phyloP scores from a whole-genome alignment of 2,888 invertebrate species.

The Sarcophaga subvicina region DNA sequence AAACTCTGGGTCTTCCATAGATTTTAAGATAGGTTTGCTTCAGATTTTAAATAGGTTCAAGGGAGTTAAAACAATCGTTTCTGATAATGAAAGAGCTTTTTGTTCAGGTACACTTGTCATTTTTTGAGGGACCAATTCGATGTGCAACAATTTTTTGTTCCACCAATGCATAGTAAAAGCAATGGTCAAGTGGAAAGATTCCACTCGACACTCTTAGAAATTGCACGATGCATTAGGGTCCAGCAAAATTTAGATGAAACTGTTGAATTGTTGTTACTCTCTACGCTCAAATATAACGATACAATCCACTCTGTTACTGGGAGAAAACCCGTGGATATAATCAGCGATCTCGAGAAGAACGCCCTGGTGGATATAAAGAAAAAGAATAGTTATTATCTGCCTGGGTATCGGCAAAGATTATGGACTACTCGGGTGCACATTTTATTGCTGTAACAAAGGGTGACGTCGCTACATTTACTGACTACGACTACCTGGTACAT shows the following conservation, averaged over 20 bases:
- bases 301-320: constrained; percentile 38
- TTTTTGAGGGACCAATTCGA: not conserved
- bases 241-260: too few relatives aligned
- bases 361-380: not conserved
- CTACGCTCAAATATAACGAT: too few relatives aligned
- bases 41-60: too few relatives aligned
- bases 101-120: not conserved
- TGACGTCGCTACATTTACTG: too few relatives aligned
- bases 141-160: constrained; percentile 14
- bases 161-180: constrained; percentile 44
- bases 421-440: too few relatives aligned
- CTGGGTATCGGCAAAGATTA: too few relatives aligned
- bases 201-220: constrained; percentile 49
- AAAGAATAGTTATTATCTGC: not conserved
- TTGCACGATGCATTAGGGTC: constrained; percentile 38
- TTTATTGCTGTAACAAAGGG: too few relatives aligned
- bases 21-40: not conserved
- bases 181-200: constrained; percentile 56
- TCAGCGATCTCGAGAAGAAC: not conserved
- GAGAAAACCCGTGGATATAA: not conserved
- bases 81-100: not conserved
- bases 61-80: too few relatives aligned
- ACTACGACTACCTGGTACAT: too few relatives aligned
- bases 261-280: too few relatives aligned
- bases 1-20: not conserved